Percentiles rank a stretch among this genome's conserved stretches.
These are phyloP conservation scores for Caradrina kadenii DNA, from an alignment of 2,888 invertebrate genomes.

Conservation along the genomic window DNA sequence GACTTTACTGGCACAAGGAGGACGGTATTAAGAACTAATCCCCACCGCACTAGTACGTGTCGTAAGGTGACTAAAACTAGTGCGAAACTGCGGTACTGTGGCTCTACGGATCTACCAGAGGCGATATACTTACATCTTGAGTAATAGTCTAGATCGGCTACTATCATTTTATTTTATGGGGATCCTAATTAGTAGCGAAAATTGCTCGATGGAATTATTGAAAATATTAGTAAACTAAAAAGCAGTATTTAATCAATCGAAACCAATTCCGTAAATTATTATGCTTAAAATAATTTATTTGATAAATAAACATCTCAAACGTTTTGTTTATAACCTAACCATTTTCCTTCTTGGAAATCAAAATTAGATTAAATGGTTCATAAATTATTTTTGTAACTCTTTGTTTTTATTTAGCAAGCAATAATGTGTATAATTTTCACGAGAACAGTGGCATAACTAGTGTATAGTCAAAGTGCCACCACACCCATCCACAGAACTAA, in stretches of 20 bases:
- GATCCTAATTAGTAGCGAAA: not conserved
- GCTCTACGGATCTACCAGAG: constrained; percentile 26
- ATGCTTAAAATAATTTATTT: constrained; percentile 14
- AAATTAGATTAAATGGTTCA: not conserved
- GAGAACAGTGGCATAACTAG: constrained; percentile 20
- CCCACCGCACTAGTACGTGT: constrained; percentile 54
- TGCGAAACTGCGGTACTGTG: constrained; percentile 49
- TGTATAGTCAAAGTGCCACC: constrained; percentile 62
- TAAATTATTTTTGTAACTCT: not conserved
- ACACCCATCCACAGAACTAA: constrained; percentile 71
- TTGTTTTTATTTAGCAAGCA: not conserved
- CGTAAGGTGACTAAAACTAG: constrained; percentile 62
- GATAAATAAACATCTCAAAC: constrained; percentile 9
- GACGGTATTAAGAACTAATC: constrained; percentile 63
- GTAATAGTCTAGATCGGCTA: constrained; percentile 34
- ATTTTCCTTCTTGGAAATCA: constrained; percentile 10
- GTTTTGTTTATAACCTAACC: constrained; percentile 1
- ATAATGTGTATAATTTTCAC: constrained; percentile 9
- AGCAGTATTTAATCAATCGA: constrained; percentile 9
- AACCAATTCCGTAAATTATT: constrained; percentile 7
- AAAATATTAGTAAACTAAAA: not conserved
- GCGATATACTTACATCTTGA: constrained; percentile 43
- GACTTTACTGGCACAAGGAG: constrained; percentile 33
- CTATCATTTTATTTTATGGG: constrained; percentile 21
- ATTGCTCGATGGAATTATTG: not conserved